These are phyloP conservation scores for Distichodus sexfasciatus DNA, from an alignment of 2,797 vertebrate species.

Conservation along the genomic window DNA sequence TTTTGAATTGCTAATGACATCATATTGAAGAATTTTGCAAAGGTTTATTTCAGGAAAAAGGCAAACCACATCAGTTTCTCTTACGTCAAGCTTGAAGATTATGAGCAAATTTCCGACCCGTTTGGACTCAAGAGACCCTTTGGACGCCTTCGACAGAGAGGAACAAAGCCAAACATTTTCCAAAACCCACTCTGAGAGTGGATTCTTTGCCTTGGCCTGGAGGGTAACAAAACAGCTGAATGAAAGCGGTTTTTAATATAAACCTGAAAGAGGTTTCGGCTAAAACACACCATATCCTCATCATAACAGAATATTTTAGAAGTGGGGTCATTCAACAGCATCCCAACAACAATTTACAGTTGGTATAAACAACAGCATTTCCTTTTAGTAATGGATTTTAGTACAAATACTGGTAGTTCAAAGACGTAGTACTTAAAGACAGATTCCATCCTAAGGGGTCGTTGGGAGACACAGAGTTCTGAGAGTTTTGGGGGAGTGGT, in stretches of 20 bases:
- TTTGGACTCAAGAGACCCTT: too few species aligned
- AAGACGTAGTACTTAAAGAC: background rate
- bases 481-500: too few species aligned
- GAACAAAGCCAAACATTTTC: background rate
- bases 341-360: background rate
- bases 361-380: constrained; percentile 1
- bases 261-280: background rate
- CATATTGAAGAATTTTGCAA: too few species aligned
- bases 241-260: background rate
- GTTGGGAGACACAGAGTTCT: too few species aligned
- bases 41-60: too few species aligned
- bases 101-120: too few species aligned
- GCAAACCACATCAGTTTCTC: too few species aligned
- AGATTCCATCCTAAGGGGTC: too few species aligned
- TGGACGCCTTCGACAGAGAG: too few species aligned
- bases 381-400: constrained; percentile 19
- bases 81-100: too few species aligned
- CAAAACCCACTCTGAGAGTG: background rate
- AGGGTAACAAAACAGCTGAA: constrained; percentile 1
- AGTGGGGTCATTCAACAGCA: background rate
- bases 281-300: background rate
- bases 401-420: background rate
- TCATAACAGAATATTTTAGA: background rate
- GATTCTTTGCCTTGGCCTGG: background rate
- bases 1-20: too few species aligned